These are phyloP conservation scores for Hemibagrus guttatus DNA, from an alignment of 2,797 vertebrate species.

Conservation along the genomic window DNA sequence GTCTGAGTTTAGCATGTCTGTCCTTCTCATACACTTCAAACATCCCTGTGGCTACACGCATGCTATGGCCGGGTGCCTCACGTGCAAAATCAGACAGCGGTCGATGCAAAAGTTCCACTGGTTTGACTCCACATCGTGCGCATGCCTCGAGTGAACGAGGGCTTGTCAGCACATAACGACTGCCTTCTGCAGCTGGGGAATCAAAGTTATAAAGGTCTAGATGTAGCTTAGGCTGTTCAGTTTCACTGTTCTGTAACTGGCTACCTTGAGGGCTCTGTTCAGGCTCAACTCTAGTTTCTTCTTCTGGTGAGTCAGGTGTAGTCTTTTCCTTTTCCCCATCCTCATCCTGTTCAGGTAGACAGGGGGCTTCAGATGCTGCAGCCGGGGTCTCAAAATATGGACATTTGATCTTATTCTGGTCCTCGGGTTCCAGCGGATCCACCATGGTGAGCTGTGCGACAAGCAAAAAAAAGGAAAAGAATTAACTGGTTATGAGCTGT, in stretches of 20 bases:
- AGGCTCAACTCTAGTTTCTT: conserved; percentile 58
- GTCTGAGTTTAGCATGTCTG: conserved; percentile 86
- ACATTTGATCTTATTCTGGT: conserved; percentile 72
- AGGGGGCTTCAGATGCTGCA: conserved; percentile 65
- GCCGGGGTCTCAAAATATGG: conserved; percentile 62
- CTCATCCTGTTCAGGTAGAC: conserved; percentile 68
- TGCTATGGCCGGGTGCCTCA: conserved; percentile 90
- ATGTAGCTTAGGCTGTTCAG: conserved; percentile 82
- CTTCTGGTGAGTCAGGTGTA: conserved; percentile 64
- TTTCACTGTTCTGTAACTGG: conserved; percentile 64
- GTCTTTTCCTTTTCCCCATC: conserved; percentile 64
- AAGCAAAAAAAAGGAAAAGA: neutral
- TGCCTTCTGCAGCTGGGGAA: conserved; percentile 88
- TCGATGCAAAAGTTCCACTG: conserved; percentile 88
- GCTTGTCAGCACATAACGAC: conserved; percentile 95
- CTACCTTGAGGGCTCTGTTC: conserved; percentile 44
- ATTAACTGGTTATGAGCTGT: too few species aligned
- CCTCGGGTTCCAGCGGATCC: conserved; percentile 79
- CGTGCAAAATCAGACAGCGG: conserved; percentile 86
- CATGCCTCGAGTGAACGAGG: conserved; percentile 95
- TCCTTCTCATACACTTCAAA: conserved; percentile 92
- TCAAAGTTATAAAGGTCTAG: conserved; percentile 96
- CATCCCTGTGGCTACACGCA: conserved; percentile 89
- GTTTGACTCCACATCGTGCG: conserved; percentile 91
- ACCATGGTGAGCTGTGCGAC: conserved; percentile 71